phyloP scores from a whole-genome alignment of 1,140 invertebrate genomes.

The Drosophila erecta region DNA sequence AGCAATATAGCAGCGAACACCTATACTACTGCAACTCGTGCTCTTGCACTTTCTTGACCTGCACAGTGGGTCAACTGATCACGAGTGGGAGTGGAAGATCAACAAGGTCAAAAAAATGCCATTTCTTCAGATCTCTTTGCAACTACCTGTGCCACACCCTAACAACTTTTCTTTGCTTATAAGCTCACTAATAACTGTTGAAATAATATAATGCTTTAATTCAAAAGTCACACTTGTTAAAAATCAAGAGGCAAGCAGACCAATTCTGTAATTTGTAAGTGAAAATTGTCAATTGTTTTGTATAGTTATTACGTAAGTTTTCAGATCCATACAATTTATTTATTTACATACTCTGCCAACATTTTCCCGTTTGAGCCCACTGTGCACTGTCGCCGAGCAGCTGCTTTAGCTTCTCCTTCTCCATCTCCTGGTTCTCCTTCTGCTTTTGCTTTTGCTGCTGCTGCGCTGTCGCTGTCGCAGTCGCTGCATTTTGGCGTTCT shows the following conservation, averaged over 20 bases:
- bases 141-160: too few species aligned
- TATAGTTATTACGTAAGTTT: too few species aligned
- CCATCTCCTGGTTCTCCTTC: slow-evolving; percentile 13
- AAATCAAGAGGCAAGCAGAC: too few species aligned
- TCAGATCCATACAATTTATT: too few species aligned
- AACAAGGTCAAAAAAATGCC: background rate
- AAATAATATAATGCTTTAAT: too few species aligned
- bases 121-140: too few species aligned
- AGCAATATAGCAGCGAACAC: slow-evolving; percentile 3
- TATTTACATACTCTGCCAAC: background rate
- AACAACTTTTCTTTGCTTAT: too few species aligned
- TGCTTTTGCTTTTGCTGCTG: slow-evolving; percentile 11
- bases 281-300: too few species aligned
- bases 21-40: slow-evolving; percentile 16
- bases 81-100: background rate
- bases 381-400: slow-evolving; percentile 41
- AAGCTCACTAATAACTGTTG: too few species aligned
- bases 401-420: slow-evolving; percentile 34
- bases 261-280: too few species aligned
- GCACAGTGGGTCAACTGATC: slow-evolving; percentile 33
- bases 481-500: slow-evolving; percentile 76
- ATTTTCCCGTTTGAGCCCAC: background rate
- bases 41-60: slow-evolving; percentile 67
- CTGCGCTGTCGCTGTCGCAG: slow-evolving; percentile 41
- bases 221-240: too few species aligned